Evolutionary conservation across 1,140 invertebrate genomes (phyloP), one percentile per base, ranked within the genome.

Genomic region (Diprion similis): DNA sequence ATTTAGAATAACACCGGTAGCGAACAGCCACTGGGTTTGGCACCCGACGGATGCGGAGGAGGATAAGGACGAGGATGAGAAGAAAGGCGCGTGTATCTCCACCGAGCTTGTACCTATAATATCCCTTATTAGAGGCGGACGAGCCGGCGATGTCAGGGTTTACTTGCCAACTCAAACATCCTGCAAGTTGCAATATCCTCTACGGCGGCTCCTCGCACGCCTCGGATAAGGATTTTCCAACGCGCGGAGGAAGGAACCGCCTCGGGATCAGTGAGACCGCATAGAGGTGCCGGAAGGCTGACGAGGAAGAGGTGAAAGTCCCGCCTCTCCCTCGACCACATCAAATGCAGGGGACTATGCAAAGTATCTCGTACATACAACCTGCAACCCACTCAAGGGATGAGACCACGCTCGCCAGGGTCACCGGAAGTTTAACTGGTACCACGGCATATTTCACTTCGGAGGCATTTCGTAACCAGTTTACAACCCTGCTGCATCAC

Each of bases 91-190:
- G 24, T 37, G 11, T 59, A 59, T 59, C 51, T 59, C 51, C 6
- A 17, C 51, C n/a, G n/a, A 59, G 51, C 6, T 59, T 59, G 6
- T 59, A 1, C 24, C 24, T 37, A 17, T 59, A 59, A 59, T 59
- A 59, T 59, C 24, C 51, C 51, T 0, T 59, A 59, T 59, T 59
- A 59, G 51, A 59, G 8, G 51, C 11, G 51, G 51, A 59, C 51
- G 51, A 59, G 11, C 51, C 51, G 11, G 11, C 11, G 51, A 59
- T 17, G 11, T 0, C 51, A 59, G 51, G 81, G 79, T 84, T 84
- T 83, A 83, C 82, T 82, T 82, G 81, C 78, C 80, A 85, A 85
- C 81, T 85, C 81, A 85, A 85, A 85, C 82, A 85, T 79, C 82
- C 81, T 78, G 75, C 73, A 82, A 77, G 78, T 79, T 78, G 81